phyloP scores from a whole-genome alignment of 2,888 invertebrate genomes.

The Tetranychus truncatus region DNA sequence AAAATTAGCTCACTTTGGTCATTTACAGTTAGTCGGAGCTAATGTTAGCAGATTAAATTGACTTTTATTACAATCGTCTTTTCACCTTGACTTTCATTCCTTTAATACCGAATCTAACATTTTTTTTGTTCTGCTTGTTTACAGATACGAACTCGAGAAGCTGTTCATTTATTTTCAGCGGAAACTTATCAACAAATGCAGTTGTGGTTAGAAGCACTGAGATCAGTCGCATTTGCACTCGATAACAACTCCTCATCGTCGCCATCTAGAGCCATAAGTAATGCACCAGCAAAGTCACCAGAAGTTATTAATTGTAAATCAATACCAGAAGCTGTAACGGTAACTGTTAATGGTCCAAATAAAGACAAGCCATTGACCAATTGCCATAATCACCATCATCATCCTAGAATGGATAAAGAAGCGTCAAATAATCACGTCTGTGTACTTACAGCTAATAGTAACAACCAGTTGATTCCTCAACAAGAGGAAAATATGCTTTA shows the following conservation, averaged over 20 bases:
- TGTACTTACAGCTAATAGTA: not conserved
- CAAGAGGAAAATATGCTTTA: slow-evolving; percentile 28
- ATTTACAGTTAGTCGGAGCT: too few relatives aligned
- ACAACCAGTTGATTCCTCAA: slow-evolving; percentile 8
- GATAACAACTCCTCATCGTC: not conserved
- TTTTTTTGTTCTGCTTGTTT: not conserved
- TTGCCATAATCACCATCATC: not conserved
- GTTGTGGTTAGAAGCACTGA: slow-evolving; percentile 45
- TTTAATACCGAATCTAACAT: too few relatives aligned
- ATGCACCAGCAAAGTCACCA: not conserved
- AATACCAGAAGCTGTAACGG: not conserved
- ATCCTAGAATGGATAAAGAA: not conserved
- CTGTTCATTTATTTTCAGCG: slow-evolving; percentile 43
- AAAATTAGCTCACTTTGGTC: too few relatives aligned
- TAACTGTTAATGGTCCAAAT: slow-evolving; percentile 5
- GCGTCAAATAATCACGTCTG: not conserved
- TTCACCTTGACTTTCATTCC: too few relatives aligned
- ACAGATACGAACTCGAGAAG: slow-evolving; percentile 54
- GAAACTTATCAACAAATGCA: slow-evolving; percentile 49
- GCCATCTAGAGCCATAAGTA: not conserved
- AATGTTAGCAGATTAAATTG: too few relatives aligned
- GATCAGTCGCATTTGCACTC: slow-evolving; percentile 17
- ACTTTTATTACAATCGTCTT: too few relatives aligned
- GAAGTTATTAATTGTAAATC: not conserved
- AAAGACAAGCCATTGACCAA: not conserved